Percentiles rank a stretch among this genome's conserved stretches.
phyloP scores from a whole-genome alignment of 2,113 vertebrate genomes.

The Pseudonaja textilis region DNA sequence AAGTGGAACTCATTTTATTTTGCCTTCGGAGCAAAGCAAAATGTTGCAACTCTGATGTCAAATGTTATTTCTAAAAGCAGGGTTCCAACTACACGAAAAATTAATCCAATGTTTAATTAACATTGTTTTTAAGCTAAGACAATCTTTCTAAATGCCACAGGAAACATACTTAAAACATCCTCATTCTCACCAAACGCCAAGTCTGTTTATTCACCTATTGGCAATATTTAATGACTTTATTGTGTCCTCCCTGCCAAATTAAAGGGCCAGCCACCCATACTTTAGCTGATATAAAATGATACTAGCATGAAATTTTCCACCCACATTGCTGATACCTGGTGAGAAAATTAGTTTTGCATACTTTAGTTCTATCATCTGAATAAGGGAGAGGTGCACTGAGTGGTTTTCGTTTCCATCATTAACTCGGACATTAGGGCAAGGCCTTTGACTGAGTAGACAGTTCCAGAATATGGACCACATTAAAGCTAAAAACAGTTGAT shows the following conservation, averaged over 20 bases:
- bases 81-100: constrained; percentile 10
- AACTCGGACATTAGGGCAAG: background rate
- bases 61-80: constrained; percentile 46
- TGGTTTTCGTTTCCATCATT: background rate
- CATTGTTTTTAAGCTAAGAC: background rate
- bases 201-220: background rate
- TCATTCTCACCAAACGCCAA: background rate
- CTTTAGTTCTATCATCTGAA: background rate
- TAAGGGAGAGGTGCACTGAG: background rate
- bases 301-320: background rate
- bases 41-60: constrained; percentile 44
- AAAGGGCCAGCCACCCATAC: background rate
- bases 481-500: background rate
- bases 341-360: background rate
- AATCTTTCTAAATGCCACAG: background rate
- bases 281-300: background rate
- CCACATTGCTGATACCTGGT: background rate
- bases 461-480: background rate
- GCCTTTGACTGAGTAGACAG: background rate
- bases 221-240: background rate
- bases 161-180: background rate
- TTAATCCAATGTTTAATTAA: background rate
- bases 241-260: background rate
- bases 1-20: constrained; percentile 10
- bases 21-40: constrained; percentile 35